These are phyloP conservation scores for Saturnia pavonia DNA, from an alignment of 2,888 invertebrate species.

Conservation along the genomic window DNA sequence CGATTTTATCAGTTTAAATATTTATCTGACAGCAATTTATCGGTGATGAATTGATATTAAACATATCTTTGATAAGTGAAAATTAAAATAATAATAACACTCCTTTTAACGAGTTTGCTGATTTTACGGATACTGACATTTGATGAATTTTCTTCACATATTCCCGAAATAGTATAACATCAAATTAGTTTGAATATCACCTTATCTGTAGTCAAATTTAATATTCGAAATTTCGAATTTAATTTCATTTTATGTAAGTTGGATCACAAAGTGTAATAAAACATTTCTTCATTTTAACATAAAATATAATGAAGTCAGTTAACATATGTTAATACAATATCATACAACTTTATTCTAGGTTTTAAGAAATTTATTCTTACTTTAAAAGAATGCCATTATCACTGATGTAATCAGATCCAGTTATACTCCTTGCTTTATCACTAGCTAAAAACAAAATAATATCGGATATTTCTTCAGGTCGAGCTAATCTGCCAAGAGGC, in stretches of 20 bases:
- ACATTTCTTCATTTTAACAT: too few species aligned
- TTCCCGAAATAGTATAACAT: neutral
- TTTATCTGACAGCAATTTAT: too few species aligned
- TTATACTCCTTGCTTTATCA: constrained; percentile 42
- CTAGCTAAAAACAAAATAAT: constrained; percentile 42
- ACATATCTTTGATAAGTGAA: too few species aligned
- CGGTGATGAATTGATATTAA: too few species aligned
- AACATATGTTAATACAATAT: too few species aligned
- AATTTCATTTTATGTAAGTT: neutral
- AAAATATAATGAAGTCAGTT: too few species aligned
- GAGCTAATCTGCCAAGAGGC: constrained; percentile 36
- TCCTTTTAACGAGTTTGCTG: neutral
- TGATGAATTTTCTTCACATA: neutral
- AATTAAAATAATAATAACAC: too few species aligned
- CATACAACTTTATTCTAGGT: too few species aligned
- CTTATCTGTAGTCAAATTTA: neutral
- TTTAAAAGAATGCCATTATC: constrained; percentile 33
- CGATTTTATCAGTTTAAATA: too few species aligned
- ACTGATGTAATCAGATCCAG: constrained; percentile 34
- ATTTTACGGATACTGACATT: neutral
- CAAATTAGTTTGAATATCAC: too few species aligned
- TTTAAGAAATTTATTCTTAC: neutral
- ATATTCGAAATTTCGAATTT: too few species aligned
- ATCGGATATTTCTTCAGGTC: constrained; percentile 44
- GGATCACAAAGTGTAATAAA: neutral